These are phyloP conservation scores for Bombus balteatus DNA, from an alignment of 1,140 invertebrate genomes.

Conservation along the genomic window DNA sequence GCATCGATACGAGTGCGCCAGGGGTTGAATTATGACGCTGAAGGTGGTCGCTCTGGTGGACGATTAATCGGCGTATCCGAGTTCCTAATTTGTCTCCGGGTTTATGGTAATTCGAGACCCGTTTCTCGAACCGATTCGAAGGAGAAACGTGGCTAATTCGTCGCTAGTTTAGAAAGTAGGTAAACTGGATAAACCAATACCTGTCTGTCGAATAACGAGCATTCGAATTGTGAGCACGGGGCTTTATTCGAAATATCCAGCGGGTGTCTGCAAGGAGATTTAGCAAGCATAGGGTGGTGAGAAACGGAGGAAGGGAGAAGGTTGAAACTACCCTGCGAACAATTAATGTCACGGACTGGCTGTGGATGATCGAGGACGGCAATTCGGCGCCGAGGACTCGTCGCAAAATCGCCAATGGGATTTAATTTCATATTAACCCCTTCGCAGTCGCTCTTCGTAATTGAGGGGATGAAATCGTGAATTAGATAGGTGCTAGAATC, in stretches of 20 bases:
- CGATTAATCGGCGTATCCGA: slow-evolving; percentile 61
- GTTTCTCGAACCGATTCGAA: slow-evolving; percentile 11
- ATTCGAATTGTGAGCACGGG: neutral
- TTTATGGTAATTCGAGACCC: slow-evolving; percentile 60
- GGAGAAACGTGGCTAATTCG: slow-evolving; percentile 54
- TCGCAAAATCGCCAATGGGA: slow-evolving; percentile 12
- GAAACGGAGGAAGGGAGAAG: neutral
- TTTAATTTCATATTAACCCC: slow-evolving; percentile 44
- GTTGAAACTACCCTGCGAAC: slow-evolving; percentile 38
- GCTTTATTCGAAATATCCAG: slow-evolving; percentile 21
- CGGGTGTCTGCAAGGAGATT: neutral
- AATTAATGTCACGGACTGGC: slow-evolving; percentile 52
- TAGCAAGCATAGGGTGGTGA: too few relatives aligned
- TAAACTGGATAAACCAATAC: slow-evolving; percentile 61
- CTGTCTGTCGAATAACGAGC: neutral
- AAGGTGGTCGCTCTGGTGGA: slow-evolving; percentile 34
- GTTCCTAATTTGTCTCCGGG: slow-evolving; percentile 62
- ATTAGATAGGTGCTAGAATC: neutral
- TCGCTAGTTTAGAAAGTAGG: slow-evolving; percentile 47
- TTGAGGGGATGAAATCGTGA: neutral
- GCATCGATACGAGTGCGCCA: slow-evolving; percentile 1
- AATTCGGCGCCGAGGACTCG: slow-evolving; percentile 15
- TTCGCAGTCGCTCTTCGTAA: neutral
- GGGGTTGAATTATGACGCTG: slow-evolving; percentile 50
- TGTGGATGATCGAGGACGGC: slow-evolving; percentile 40